Evolutionary conservation across 1,140 invertebrate species (phyloP).

Genomic region (Drosophila bocqueti): DNA sequence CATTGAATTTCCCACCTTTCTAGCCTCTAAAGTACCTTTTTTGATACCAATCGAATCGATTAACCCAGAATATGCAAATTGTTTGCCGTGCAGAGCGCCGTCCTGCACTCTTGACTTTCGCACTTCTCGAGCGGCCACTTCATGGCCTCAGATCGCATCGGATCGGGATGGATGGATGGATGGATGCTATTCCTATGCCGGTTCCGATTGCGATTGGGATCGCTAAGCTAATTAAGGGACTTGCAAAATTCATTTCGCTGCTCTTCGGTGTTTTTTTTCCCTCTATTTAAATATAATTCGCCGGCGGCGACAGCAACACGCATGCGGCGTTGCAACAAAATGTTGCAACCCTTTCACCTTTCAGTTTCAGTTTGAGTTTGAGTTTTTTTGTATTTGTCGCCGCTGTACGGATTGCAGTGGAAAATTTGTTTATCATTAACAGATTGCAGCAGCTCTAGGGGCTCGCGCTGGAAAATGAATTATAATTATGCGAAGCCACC

Average conservation of each 20-base stretch:
- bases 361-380: slow-evolving; percentile 8
- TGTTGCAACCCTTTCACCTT: slow-evolving; percentile 64
- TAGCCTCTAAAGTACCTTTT: background rate
- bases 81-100: slow-evolving; percentile 4
- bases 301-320: slow-evolving; percentile 39
- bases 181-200: background rate
- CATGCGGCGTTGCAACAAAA: slow-evolving; percentile 49
- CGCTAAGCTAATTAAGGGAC: slow-evolving; percentile 72
- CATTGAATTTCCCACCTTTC: background rate
- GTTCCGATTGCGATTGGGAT: slow-evolving; percentile 30
- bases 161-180: background rate
- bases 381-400: slow-evolving; percentile 21
- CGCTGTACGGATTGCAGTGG: slow-evolving; percentile 43
- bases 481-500: slow-evolving; percentile 66
- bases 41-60: slow-evolving; percentile 3
- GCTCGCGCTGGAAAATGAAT: slow-evolving; percentile 68
- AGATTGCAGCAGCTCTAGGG: slow-evolving; percentile 55
- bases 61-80: slow-evolving; percentile 4
- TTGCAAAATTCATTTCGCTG: slow-evolving; percentile 57
- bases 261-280: background rate
- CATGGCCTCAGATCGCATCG: slow-evolving; percentile 20
- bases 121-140: slow-evolving; percentile 58
- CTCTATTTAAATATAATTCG: slow-evolving; percentile 15
- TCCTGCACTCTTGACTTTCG: slow-evolving; percentile 54
- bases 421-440: slow-evolving; percentile 84